Evolutionary conservation across 2,113 vertebrate genomes (phyloP), one percentile per base, ranked within the genome.

Genomic region (Aplodontia rufa): DNA sequence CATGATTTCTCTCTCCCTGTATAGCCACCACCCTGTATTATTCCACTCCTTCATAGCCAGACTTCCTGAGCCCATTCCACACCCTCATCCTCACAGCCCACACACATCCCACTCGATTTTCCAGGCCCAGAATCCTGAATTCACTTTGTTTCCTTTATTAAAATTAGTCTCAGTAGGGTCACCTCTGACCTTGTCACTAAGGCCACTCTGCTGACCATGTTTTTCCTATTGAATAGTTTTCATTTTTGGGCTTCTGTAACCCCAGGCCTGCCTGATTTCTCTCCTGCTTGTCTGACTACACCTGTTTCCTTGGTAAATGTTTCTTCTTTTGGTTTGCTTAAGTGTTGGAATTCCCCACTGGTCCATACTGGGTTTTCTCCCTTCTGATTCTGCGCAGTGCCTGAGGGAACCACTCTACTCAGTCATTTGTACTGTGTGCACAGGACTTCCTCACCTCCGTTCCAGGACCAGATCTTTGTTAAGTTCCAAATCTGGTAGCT

Each of bases 51-150:
- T 86, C 79, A 5, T 69, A 82, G 62, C 40, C 75, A 72, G 79
- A 87, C 83, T 96, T 95, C 95, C n/a, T 19, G 83, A 94, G 85
- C 68, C 72, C 3, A 0, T 37, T 51, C 35, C 82, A 69, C 84
- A 88, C 81, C 81, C 81, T 95, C 68, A 3, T 22, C n/a, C 30
- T 19, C 30, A 17, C n/a, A 28, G 19, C 22, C 35, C 30, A 5
- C 55, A 60, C 30, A 5, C 55, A 51, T 82, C 47, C 58, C 42
- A 28, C 90, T 78, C 58, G 9, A 0, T 86, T 75, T 92, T 69
- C 88, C 26, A 42, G 3, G 4, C 66, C 22, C 6, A 12, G 6
- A 26, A 35, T 71, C 40, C 94, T 62, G 75, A 74, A 28, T 62
- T 40, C 37, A 6, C 71, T 37, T 45, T 4, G 5, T 94, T 92